A percentile compares a stretch with the other conserved stretches of the same genome.
These are phyloP conservation scores for Oriolus oriolus DNA, from an alignment of 2,113 vertebrate genomes.

Conservation along the genomic window DNA sequence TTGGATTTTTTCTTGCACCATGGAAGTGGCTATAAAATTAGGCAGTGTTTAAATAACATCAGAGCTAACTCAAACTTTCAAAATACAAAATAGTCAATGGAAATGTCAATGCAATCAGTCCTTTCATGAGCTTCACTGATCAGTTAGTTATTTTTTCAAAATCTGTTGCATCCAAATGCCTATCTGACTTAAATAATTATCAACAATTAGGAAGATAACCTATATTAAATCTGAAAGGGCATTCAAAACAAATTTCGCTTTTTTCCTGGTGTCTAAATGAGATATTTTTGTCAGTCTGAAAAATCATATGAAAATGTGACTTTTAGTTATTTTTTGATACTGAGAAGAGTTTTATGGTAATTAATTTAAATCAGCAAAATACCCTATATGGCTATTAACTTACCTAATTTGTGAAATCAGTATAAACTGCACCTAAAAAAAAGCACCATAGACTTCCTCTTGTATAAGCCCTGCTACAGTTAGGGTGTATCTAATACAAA, in stretches of 20 bases:
- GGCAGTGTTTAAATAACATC: not conserved
- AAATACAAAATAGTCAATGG: not conserved
- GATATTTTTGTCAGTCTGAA: not conserved
- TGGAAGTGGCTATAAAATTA: not conserved
- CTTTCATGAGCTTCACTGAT: not conserved
- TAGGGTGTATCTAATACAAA: not conserved
- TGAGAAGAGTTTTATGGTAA: not conserved
- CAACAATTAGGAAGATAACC: not conserved
- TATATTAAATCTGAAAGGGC: not conserved
- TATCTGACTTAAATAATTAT: not conserved
- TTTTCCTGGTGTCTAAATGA: not conserved
- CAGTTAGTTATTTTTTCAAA: not conserved
- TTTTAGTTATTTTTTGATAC: not conserved
- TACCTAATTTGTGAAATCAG: not conserved
- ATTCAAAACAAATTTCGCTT: not conserved
- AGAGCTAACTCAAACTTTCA: not conserved
- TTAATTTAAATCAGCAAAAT: not conserved
- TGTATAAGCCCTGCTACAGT: not conserved
- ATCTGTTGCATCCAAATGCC: not conserved
- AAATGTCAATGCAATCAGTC: not conserved
- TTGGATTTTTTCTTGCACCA: not conserved
- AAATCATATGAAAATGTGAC: not conserved
- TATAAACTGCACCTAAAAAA: not conserved
- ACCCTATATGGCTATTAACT: not conserved
- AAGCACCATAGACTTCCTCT: rapidly evolving